Evolutionary conservation across 2,113 vertebrate species (phyloP), one percentile per base, ranked within the genome.

Genomic region (Myotis davidii): DNA sequence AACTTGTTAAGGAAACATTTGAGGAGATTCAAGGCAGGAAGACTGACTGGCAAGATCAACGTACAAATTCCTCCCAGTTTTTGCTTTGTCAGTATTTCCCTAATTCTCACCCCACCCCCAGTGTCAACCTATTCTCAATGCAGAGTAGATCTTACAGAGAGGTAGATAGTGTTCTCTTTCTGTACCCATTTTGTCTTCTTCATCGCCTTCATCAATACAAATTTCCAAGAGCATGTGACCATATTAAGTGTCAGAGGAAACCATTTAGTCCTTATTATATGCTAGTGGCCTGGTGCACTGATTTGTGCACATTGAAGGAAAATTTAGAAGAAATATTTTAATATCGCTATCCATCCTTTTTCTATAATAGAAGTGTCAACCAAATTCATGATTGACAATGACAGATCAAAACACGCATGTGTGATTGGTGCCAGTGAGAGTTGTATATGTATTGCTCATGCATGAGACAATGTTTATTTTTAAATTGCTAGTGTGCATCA

Each of bases 1-100:
- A 83, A 92, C 87, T 45, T 64, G 64, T 92, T 56, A 85, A 67
- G 77, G 56, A 91, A 88, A 64, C 70, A 54, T 95, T 86, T 73
- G 29, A 18, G 91, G 74, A 73, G 54, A 61, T 39, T 83, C 78
- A 1, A 11, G 37, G 48, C 20, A 27, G 69, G 78, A 23, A 74
- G 48, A 12, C 16, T 32, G 37, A 48, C 25, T 11, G 34, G 78
- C 32, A 25, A 48, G 85, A 64, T 3, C 9, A 29, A 32, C 0
- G 1, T 10, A 9, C 1, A 59, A 32, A 34, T 45, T 39, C 67
- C 45, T 54, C 81, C 59, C 39, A 27, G 64, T 1, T 34, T 61
- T 52, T 16, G 9, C 42, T 92, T 34, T 39, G 52, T 18, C 61
- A 27, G 59, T 27, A 16, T 48, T 74, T 84, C 32, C 65, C 5